Evolutionary conservation across 1,140 invertebrate species (phyloP).

Genomic region (Lasioglossum albipes): DNA sequence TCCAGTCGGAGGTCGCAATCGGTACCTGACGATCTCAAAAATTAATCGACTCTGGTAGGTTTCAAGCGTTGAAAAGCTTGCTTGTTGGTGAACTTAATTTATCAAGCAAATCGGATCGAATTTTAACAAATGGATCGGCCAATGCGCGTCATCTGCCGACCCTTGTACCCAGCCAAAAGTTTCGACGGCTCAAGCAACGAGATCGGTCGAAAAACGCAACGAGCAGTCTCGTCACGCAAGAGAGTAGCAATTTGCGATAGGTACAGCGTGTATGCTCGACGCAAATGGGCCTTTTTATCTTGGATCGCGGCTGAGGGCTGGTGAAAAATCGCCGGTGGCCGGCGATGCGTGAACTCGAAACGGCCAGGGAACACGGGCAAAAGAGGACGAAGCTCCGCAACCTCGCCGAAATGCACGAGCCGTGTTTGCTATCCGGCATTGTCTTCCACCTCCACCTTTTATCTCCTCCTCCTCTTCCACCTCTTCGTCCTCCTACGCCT

Average conservation of each 20-base stretch:
- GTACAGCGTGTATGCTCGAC: not conserved
- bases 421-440: slow-evolving; percentile 51
- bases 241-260: not conserved
- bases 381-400: slow-evolving; percentile 7
- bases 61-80: too few relatives aligned
- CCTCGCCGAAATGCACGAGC: slow-evolving; percentile 3
- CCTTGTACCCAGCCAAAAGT: not conserved
- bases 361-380: slow-evolving; percentile 21
- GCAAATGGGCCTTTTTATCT: slow-evolving; percentile 35
- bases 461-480: not conserved
- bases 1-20: too few relatives aligned
- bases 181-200: not conserved
- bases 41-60: too few relatives aligned
- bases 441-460: slow-evolving; percentile 40
- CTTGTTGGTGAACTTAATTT: too few relatives aligned
- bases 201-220: not conserved
- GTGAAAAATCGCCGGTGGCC: slow-evolving; percentile 35
- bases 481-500: not conserved
- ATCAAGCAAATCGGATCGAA: too few relatives aligned
- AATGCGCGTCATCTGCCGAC: too few relatives aligned
- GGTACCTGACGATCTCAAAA: too few relatives aligned
- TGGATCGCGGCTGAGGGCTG: slow-evolving; percentile 2
- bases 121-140: too few relatives aligned
- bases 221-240: slow-evolving; percentile 1
- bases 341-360: slow-evolving; percentile 38